phyloP scores from a whole-genome alignment of 2,113 vertebrate species.

The Hirundichthys speculiger region DNA sequence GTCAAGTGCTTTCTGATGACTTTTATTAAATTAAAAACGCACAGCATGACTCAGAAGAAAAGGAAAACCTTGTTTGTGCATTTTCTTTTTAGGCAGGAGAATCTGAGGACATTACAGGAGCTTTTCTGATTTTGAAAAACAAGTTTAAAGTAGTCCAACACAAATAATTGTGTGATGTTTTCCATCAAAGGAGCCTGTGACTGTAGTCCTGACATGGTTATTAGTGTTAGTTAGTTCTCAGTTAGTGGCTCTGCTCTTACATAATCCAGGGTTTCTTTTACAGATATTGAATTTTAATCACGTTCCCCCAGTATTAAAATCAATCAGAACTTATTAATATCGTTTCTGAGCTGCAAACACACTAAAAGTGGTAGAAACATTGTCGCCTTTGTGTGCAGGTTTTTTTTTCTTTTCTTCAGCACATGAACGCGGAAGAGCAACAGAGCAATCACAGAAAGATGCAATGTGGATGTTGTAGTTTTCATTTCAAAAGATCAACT shows the following conservation, averaged over 20 bases:
- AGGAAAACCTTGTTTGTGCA: too few relatives aligned
- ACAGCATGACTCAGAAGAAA: too few relatives aligned
- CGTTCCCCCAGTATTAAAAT: too few relatives aligned
- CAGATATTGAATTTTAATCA: too few relatives aligned
- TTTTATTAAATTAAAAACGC: too few relatives aligned
- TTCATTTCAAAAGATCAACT: not conserved
- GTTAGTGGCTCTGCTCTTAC: constrained; percentile 7
- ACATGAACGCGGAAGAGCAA: too few relatives aligned
- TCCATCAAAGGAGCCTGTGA: too few relatives aligned
- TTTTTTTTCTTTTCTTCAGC: too few relatives aligned
- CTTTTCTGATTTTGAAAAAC: not conserved
- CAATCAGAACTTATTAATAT: too few relatives aligned
- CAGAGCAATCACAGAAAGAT: too few relatives aligned
- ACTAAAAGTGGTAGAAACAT: not conserved
- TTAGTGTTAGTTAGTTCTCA: constrained; percentile 5
- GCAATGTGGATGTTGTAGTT: not conserved
- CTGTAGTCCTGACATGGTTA: constrained; percentile 33
- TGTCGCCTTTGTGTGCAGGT: too few relatives aligned
- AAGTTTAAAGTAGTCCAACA: not conserved
- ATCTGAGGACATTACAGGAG: not conserved
- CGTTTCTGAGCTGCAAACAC: not conserved
- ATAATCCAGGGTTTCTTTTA: constrained; percentile 17
- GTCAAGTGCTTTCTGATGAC: too few relatives aligned
- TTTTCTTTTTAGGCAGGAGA: not conserved
- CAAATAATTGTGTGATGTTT: not conserved